Evolutionary conservation across 2,888 invertebrate genomes (phyloP).

Genomic region (Agriopis aurantiaria): DNA sequence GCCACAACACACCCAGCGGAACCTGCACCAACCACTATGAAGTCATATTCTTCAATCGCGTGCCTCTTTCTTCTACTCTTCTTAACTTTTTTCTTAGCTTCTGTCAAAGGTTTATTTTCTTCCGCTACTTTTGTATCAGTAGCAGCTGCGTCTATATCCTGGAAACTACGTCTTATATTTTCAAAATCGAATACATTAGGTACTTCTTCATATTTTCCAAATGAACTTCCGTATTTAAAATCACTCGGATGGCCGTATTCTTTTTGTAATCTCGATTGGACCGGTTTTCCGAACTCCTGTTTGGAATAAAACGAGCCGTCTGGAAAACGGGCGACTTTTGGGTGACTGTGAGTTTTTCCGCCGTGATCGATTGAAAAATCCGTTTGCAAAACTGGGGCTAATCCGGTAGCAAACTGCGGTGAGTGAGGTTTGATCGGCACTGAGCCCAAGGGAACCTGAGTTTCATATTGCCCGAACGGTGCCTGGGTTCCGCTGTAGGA

Average conservation of each 20-base stretch:
- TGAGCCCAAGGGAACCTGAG: slow-evolving; percentile 42
- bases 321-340: slow-evolving; percentile 54
- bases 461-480: slow-evolving; percentile 31
- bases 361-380: slow-evolving; percentile 50
- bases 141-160: slow-evolving; percentile 60
- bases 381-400: slow-evolving; percentile 48
- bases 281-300: slow-evolving; percentile 47
- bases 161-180: slow-evolving; percentile 50
- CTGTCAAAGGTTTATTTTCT: slow-evolving; percentile 41
- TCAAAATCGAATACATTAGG: slow-evolving; percentile 50
- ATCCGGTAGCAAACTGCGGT: slow-evolving; percentile 32
- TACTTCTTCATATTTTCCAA: slow-evolving; percentile 27
- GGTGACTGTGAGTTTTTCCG: slow-evolving; percentile 55
- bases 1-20: slow-evolving; percentile 90
- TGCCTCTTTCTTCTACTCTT: slow-evolving; percentile 62
- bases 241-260: slow-evolving; percentile 26
- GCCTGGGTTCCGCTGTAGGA: slow-evolving; percentile 7
- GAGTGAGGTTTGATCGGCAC: slow-evolving; percentile 36
- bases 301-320: slow-evolving; percentile 58
- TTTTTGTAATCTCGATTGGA: slow-evolving; percentile 22
- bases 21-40: slow-evolving; percentile 89
- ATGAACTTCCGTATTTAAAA: slow-evolving; percentile 46
- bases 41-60: slow-evolving; percentile 82
- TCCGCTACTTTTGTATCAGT: slow-evolving; percentile 45
- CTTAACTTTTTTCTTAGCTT: slow-evolving; percentile 46